Evolutionary conservation across 2,797 vertebrate species (phyloP), one percentile per base, ranked within the genome.

Genomic region (Malurus splendens): DNA sequence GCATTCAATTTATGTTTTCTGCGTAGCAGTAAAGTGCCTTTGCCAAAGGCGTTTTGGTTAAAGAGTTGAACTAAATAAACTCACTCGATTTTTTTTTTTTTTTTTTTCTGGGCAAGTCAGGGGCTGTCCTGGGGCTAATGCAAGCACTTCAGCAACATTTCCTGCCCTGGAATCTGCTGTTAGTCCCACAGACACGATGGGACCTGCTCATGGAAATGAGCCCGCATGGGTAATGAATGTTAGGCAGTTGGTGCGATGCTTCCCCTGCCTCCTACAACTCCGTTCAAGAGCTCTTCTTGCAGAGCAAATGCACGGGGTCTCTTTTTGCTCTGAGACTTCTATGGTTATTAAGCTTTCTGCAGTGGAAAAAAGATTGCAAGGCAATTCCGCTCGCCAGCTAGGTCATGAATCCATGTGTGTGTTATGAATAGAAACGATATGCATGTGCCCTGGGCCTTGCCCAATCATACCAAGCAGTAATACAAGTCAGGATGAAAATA

Each of bases 361-460:
- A 66, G 66, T 1, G 5, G 84, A 75, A 86, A 79, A 91, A 89
- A 80, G 56, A 92, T 91, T 67, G 94, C 38, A n/a, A 75, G 39
- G 87, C 76, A 77, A 66, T 91, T 90, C 85, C 72, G 73, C 74
- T 89, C 2, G 1, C 87, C 70, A 52, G 85, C 41, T 85, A 7
- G 66, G 79, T 83, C 86, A 89, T 90, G 89, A 91, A 93, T 93
- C 73, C 77, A 33, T 66, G 82, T 30, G 25, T 82, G 81, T 66
- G 89, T 93, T 92, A 71, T 89, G 91, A 94, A 91, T 92, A 91
- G 84, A 55, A 85, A 82, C 2, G 1, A 85, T 81, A 52, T 56
- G 56, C 73, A 2, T 81, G 60, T 92, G 90, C 92, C 85, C 89
- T 86, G 72, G 90, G 93, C 91, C 90, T 72, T 93, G 67, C 84